phyloP scores from a whole-genome alignment of 2,888 invertebrate genomes.

The Brachynemurus nebulosus region DNA sequence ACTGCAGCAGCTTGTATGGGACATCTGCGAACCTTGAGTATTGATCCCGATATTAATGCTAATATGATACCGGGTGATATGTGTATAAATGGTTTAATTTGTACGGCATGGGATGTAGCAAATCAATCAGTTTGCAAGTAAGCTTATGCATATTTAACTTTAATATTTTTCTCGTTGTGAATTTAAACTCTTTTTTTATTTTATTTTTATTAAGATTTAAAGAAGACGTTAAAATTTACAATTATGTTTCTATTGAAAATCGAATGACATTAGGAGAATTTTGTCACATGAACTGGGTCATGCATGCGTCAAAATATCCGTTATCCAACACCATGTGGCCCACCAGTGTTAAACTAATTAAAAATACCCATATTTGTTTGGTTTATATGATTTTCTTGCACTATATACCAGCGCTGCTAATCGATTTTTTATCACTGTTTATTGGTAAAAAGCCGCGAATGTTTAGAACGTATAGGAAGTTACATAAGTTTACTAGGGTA shows the following conservation, averaged over 20 bases:
- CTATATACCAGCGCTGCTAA: conserved; percentile 43
- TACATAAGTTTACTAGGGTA: conserved; percentile 61
- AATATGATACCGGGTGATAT: conserved; percentile 67
- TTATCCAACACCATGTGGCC: conserved; percentile 40
- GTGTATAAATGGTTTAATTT: conserved; percentile 56
- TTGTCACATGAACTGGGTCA: conserved; percentile 33
- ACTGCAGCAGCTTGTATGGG: conserved; percentile 48
- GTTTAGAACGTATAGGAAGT: conserved; percentile 61
- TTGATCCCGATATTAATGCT: conserved; percentile 42
- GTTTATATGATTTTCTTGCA: conserved; percentile 42
- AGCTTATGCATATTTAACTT: background rate
- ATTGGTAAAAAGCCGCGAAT: conserved; percentile 36
- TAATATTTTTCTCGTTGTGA: no score
- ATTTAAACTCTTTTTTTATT: no score
- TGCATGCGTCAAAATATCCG: conserved; percentile 37
- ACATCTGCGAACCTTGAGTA: conserved; percentile 49
- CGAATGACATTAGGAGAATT: conserved; percentile 69
- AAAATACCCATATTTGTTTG: conserved; percentile 27
- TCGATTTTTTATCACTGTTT: conserved; percentile 38
- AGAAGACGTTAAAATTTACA: conserved; percentile 48
- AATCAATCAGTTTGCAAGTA: conserved; percentile 32
- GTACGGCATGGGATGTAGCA: conserved; percentile 42
- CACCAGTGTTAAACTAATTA: conserved; percentile 19
- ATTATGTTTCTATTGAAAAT: conserved; percentile 69
- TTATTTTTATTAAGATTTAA: conserved; percentile 9